Evolutionary conservation across 2,797 vertebrate genomes (phyloP), one percentile per base, ranked within the genome.

Genomic region (Buphagus erythrorhynchus): DNA sequence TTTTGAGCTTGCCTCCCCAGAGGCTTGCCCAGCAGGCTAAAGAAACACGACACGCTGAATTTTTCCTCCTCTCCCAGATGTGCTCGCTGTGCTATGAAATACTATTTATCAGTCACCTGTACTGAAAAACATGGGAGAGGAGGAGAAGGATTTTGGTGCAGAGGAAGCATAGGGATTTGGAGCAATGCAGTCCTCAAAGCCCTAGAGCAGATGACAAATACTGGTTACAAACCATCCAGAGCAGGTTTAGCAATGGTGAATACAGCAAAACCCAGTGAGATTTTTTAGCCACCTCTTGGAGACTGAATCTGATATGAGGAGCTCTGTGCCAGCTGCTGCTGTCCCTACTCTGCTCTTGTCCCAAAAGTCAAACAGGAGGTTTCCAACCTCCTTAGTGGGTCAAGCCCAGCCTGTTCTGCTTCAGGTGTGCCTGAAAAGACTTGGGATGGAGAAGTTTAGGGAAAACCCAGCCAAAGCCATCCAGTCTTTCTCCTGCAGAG

Each of bases 51-150:
- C 16, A 52, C 2, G 6, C 11, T 6, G 1, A 58, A 67, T 92
- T 95, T 77, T 73, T 61, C 40, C 63, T 95, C 31, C 48, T 12
- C 14, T 86, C 55, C 55, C 61, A 72, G 65, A 63, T 42, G 18
- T 40, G 68, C 38, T 71, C 0, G 1, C 61, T 49, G 67, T n/a
- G 61, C 63, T 63, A 82, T 48, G 78, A 96, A 95, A 94, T 36
- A 93, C 4, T 5, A 86, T 73, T 94, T 74, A 67, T 15, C 54
- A 38, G 40, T 81, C 49, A 91, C 45, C 59, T n/a, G 31, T 71
- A 59, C 38, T 80, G 46, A 61, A 62, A 92, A 87, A 82, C 8
- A 7, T 5, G 5, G 6, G 13, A 57, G 21, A 90, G 33, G 13
- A 33, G 45, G 35, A 48, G 38, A 36, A 38, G 33, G 45, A 76